Base-by-base conservation (phyloP, 2,888 invertebrate species). In the Cerastis rubricosa region DNA sequence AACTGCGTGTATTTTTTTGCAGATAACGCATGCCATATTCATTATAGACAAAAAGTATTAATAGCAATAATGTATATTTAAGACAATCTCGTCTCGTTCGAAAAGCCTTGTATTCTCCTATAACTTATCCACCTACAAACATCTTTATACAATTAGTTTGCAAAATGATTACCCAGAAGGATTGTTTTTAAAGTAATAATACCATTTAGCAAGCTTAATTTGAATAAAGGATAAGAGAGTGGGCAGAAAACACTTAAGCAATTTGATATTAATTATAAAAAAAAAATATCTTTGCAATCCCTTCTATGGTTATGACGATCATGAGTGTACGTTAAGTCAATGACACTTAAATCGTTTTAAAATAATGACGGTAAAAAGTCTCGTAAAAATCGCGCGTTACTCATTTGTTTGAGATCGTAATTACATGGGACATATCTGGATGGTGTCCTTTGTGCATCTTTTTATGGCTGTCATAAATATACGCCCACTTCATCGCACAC, bases 381-480 rank as follows among this genome's bases (percentile, higher is more conserved):
- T 65, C 63, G 43, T 78, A 59, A 83, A 79, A 76, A 70, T 80
- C 49, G 22, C 49, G 47, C 54, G 57, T 82, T 88, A 81, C 66
- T 85, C 75, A 78, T 78, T 80, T 74, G 47, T 81, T 82, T 82
- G 78, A 81, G 86, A 77, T 78, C 77, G 86, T 92, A 92, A 93
- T 93, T 93, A 90, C 84, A 84, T 74, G 78, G 83, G 87, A 87
- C 87, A 88, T 91, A 92, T 92, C 91, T 87, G 87, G 86, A 90
- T 90, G 89, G 89, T 81, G 90, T 91, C 92, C 92, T 94, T 93
- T 93, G 91, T 92, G 89, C 88, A 90, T 91, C 91, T 93, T 92
- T 95, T 94, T 94, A 94, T 93, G 93, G 93, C 81, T 80, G 83
- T 83, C 89, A 93, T 95, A 95, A 95, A 94, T 94, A 90, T 91